Percentiles rank a stretch among this genome's conserved stretches.
phyloP scores from a whole-genome alignment of 2,888 invertebrate genomes.

The Eustalomyia histrio region DNA sequence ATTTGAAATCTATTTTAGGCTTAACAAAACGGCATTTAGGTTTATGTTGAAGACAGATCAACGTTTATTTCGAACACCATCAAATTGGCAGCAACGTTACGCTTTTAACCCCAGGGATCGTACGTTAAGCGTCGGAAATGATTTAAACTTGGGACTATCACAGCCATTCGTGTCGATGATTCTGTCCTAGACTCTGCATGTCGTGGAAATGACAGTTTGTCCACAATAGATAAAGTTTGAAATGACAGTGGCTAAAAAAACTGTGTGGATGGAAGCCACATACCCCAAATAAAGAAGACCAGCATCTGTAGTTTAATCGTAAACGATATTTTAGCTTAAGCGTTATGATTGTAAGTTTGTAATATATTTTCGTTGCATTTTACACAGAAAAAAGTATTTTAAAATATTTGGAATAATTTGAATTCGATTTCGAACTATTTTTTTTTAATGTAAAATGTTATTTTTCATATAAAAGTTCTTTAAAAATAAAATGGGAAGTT shows the following conservation, averaged over 20 bases:
- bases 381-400: background rate
- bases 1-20: too few relatives aligned
- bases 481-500: too few relatives aligned
- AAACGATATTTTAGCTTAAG: conserved; percentile 25
- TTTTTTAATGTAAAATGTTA: too few relatives aligned
- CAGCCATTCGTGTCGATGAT: conserved; percentile 9
- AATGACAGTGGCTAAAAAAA: conserved; percentile 18
- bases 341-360: conserved; percentile 37
- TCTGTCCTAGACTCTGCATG: conserved; percentile 7
- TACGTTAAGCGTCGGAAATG: too few relatives aligned
- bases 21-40: too few relatives aligned
- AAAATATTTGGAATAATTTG: conserved; percentile 6
- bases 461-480: too few relatives aligned
- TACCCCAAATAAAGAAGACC: conserved; percentile 22
- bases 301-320: conserved; percentile 21
- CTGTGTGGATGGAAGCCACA: conserved; percentile 21
- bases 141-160: too few relatives aligned
- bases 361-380: background rate
- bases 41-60: too few relatives aligned
- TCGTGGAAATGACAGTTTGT: background rate
- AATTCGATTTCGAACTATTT: conserved; percentile 12
- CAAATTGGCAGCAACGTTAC: too few relatives aligned
- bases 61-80: too few relatives aligned
- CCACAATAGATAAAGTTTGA: too few relatives aligned
- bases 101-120: too few relatives aligned